Evolutionary conservation across 2,888 invertebrate species (phyloP), one percentile per base, ranked within the genome.

Genomic region (Helleia helle): DNA sequence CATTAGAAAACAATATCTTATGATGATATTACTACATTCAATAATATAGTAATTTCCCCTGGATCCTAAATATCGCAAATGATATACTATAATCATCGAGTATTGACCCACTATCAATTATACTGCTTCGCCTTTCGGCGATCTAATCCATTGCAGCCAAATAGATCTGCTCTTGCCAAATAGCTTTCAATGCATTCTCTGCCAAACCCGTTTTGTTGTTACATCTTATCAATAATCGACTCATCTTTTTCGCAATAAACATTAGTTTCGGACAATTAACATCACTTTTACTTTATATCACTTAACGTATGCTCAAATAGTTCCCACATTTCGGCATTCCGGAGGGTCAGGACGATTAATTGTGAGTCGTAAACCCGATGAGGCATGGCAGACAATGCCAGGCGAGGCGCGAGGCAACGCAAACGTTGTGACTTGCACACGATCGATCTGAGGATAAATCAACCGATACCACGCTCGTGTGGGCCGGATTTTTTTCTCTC

Each of bases 291-390:
- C 22, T 34, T 34, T 34, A 34, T 34, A 34, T 34, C 18, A 18
- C 17, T 22, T 22, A 34, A 22, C 17, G 34, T 34, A 22, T 34
- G 34, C 12, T 31, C 7, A 7, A 22, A 22, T 22, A 22, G 22
- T 22, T 22, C 22, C 18, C 22, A 22, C 22, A 22, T 22, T 13
- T 24, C 24, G 13, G 55, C 52, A 62, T 13, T 28, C 13, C 31
- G 15, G 62, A 71, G 70, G 70, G 67, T 71, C 71, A 65, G 62
- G 49, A 54, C 50, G 55, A 74, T 74, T 75, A 73, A 77, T 75
- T 70, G 71, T 59, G 56, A 61, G 66, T 66, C 71, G 69, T 74
- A 68, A 76, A 73, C 64, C 59, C 66, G 69, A 74, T 72, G 76
- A 65, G 61, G 55, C 75, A 56, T 67, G 50, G 37, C 45, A 47